phyloP scores from a whole-genome alignment of 1,140 invertebrate genomes.

The Linepithema humile region DNA sequence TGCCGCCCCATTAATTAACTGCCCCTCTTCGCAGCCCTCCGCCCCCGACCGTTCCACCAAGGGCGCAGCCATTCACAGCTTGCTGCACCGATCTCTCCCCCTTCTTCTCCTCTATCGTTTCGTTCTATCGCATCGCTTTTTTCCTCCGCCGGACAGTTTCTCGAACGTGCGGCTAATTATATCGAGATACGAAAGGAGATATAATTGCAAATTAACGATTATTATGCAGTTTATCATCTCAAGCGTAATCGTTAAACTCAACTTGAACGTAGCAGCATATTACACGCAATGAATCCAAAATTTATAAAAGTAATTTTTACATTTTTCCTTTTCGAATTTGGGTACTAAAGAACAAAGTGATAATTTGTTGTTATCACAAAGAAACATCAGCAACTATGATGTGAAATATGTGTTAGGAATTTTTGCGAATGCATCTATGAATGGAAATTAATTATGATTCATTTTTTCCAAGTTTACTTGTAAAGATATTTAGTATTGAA shows the following conservation, averaged over 20 bases:
- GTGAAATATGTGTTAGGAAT: no score
- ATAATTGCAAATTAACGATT: constrained; percentile 63
- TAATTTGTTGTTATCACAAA: no score
- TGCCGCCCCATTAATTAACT: constrained; percentile 83
- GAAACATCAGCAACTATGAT: no score
- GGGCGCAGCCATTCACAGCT: constrained; percentile 80
- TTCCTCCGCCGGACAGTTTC: constrained; percentile 25
- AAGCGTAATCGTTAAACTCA: constrained; percentile 19
- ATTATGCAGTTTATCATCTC: constrained; percentile 51
- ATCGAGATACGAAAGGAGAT: constrained; percentile 50
- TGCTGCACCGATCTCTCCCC: constrained; percentile 70
- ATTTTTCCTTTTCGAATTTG: neutral
- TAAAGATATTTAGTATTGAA: neutral
- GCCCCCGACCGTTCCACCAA: constrained; percentile 73
- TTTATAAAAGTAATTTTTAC: neutral
- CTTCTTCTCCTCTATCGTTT: constrained; percentile 31
- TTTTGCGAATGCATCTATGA: no score
- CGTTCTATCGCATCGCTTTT: constrained; percentile 39
- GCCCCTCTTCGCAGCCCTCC: constrained; percentile 74
- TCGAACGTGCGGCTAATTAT: constrained; percentile 67
- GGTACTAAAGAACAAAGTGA: no score
- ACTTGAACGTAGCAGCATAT: neutral
- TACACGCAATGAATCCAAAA: neutral
- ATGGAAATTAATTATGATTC: no score
- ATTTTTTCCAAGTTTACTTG: neutral